phyloP scores from a whole-genome alignment of 2,113 vertebrate genomes.

The Coptodon rendalli region DNA sequence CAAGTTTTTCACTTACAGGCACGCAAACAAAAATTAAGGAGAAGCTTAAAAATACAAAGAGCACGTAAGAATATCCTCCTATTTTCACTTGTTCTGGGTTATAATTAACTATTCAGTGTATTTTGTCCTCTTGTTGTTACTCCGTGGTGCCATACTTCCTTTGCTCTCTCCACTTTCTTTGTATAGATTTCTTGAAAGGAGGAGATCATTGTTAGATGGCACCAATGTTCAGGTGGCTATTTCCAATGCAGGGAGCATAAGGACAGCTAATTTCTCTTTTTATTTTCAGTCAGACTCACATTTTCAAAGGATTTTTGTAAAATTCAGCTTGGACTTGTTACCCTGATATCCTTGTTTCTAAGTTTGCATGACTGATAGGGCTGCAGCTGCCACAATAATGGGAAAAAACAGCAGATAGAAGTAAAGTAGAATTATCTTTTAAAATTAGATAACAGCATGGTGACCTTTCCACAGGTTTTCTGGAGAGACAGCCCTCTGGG shows the following conservation, averaged over 20 bases:
- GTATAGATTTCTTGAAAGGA: fast-evolving
- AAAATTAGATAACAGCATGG: not conserved
- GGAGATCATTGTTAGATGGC: not conserved
- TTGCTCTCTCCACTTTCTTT: not conserved
- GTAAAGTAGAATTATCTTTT: not conserved
- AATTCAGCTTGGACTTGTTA: not conserved
- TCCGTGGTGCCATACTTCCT: fast-evolving
- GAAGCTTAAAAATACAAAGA: not conserved
- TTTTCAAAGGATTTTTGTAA: fast-evolving
- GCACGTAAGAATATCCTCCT: no score
- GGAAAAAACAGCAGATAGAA: not conserved
- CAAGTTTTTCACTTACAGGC: not conserved
- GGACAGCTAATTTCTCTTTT: not conserved
- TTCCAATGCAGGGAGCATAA: not conserved
- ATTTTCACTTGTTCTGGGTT: not conserved
- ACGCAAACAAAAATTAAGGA: not conserved
- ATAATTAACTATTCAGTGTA: not conserved
- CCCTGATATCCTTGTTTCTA: not conserved
- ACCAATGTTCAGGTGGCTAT: not conserved
- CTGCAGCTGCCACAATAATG: not conserved
- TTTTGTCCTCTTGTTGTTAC: not conserved
- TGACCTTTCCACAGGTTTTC: not conserved
- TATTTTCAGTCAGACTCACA: not conserved
- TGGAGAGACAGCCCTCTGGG: fast-evolving
- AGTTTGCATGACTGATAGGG: not conserved